Base-by-base conservation (phyloP, 2,113 vertebrate genomes). In the Poeciliopsis retropinna region DNA sequence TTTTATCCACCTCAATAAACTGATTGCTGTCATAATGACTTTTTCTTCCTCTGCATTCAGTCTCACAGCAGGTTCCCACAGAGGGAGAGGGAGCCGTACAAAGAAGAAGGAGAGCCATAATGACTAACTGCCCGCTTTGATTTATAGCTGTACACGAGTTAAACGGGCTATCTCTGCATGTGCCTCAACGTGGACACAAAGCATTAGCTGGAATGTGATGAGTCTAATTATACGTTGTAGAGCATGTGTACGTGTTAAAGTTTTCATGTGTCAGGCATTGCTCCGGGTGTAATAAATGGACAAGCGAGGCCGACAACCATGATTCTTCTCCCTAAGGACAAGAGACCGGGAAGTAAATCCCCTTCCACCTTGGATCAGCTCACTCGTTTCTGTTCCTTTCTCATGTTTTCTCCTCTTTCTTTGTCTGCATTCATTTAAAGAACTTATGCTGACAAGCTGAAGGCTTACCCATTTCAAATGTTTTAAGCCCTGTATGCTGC, bases 51-150 rank as follows among this genome's bases (percentile, higher is more conserved):
- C 71, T 76, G 75, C 69, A 72, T 78, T 41, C 76, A 82, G 70
- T 73, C 66, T 86, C 85, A 47, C 84, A 86, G 87, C 87, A 88
- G 82, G 84, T 75, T 75, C 74, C 79, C 70, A 69, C 60, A 22
- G 47, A 54, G 47, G 73, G 83, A 80, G 65, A 73, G 63, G 71
- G 80, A 76, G 79, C 78, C 25, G 73, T 70, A 67, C 39, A 71
- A 76, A 82, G 73, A 72, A 82, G 73, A 82, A 81, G 47, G 70
- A 60, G 79, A 85, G 41, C 79, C 67, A 83, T 60, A 75, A 73
- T 79, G 78, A 87, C 79, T 79, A 91, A 89, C 88, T 88, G 79
- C 80, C 86, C 51, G 67, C 73, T 85, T 72, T 89, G 89, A 85
- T 93, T 87, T 91, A 88, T 80, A 79, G 78, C 79, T 54, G 60